A percentile compares a stretch with the other conserved stretches of the same genome.
These are phyloP conservation scores for Lasioglossum villosulum DNA, from an alignment of 2,888 invertebrate genomes.

Conservation along the genomic window DNA sequence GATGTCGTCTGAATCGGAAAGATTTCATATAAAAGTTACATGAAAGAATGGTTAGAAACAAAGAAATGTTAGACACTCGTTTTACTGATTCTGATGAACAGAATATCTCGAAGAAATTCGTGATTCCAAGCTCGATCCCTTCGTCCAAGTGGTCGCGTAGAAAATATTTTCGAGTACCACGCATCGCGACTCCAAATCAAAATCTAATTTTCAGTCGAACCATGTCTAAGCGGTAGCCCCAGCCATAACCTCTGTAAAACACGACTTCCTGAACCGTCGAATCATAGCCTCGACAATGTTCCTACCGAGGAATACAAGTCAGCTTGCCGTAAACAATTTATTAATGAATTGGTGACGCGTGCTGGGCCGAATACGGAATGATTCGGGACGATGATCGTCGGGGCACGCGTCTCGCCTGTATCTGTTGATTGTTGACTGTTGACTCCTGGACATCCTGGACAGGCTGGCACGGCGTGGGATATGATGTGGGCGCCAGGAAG, in stretches of 20 bases:
- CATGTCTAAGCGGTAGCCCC: constrained; percentile 51
- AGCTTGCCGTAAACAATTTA: constrained; percentile 66
- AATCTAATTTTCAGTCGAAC: constrained; percentile 40
- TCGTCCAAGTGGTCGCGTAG: background rate
- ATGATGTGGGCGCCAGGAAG: constrained; percentile 76
- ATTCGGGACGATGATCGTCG: constrained; percentile 26
- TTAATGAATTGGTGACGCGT: constrained; percentile 64
- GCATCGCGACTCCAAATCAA: constrained; percentile 22
- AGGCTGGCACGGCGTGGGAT: constrained; percentile 55
- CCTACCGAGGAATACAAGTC: constrained; percentile 14
- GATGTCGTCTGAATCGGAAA: background rate
- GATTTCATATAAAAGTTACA: background rate
- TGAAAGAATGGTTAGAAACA: background rate
- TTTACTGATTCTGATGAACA: too few relatives aligned
- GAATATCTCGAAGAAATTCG: background rate
- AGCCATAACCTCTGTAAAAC: constrained; percentile 53
- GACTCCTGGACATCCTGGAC: constrained; percentile 65
- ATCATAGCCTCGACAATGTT: constrained; percentile 43
- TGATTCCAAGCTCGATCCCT: background rate
- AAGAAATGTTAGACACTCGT: too few relatives aligned
- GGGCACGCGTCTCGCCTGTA: constrained; percentile 67
- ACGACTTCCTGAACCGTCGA: constrained; percentile 65
- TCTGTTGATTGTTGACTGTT: constrained; percentile 25
- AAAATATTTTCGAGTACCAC: constrained; percentile 4
- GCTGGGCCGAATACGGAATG: constrained; percentile 63